phyloP scores from a whole-genome alignment of 2,888 invertebrate genomes.

The Metallyticus violacea region DNA sequence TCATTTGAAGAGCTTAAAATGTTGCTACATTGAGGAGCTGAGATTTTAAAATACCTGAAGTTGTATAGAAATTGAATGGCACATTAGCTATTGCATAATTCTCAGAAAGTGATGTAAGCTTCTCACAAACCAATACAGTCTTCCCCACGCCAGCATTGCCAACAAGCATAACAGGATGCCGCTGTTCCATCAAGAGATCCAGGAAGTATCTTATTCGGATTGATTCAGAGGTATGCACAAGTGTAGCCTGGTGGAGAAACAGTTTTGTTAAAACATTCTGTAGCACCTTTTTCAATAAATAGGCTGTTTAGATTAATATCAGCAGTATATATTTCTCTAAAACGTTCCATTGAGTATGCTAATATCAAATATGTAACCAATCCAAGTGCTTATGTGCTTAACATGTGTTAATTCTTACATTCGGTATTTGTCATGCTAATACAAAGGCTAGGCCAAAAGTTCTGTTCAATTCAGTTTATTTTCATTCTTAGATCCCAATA shows the following conservation, averaged over 20 bases:
- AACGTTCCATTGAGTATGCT: background rate
- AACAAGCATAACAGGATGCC: slow-evolving; percentile 91
- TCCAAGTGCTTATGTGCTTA: no score
- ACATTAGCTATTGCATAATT: slow-evolving; percentile 87
- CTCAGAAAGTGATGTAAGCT: slow-evolving; percentile 66
- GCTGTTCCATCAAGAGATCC: slow-evolving; percentile 82
- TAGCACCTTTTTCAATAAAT: no score
- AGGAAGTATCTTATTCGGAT: slow-evolving; percentile 85
- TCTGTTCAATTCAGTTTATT: no score
- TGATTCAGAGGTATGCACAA: slow-evolving; percentile 93
- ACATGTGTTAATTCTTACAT: no score
- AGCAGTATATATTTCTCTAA: background rate
- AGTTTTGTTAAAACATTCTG: no score
- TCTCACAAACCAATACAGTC: slow-evolving; percentile 68
- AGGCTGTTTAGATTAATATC: no score
- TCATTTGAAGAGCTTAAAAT: no score
- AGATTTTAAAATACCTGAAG: slow-evolving; percentile 60
- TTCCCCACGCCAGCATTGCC: slow-evolving; percentile 93
- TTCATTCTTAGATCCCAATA: no score
- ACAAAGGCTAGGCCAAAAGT: no score
- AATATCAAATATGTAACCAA: background rate
- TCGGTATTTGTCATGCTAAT: no score
- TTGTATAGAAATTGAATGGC: slow-evolving; percentile 95
- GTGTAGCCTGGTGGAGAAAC: slow-evolving; percentile 63
- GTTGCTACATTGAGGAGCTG: no score